Base-by-base conservation (phyloP, 2,888 invertebrate species). In the Euclidia mi region DNA sequence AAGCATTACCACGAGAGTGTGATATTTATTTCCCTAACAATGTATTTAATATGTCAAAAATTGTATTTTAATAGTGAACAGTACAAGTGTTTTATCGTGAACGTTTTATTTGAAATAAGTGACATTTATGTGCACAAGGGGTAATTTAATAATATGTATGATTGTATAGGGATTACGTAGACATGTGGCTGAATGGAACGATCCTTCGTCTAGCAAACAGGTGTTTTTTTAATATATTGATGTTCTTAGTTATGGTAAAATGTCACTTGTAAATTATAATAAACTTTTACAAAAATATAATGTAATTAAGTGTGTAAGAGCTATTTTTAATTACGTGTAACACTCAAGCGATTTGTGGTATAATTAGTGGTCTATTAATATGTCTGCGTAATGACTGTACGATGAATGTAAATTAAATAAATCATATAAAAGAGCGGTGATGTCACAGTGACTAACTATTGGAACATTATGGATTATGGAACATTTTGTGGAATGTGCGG, bases 1-100 rank as follows among this genome's bases (percentile, higher is more conserved):
- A 69, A 77, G 82, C 82, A 86, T 83, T 84, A 86, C 76, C 78
- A 78, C 71, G 76, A 75, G 85, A 86, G 87, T 86, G 87, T 87
- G 84, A 83, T 87, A 85, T 85, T 88, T 87, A 87, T 84, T 85
- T 82, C 73, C 81, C 48, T 79, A 76, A 71, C 61, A 75, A 76
- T 80, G 67, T 84, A 81, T 82, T 77, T 69, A 77, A 56, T 57
- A 66, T 62, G 47, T 38, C 29, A 31, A 74, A 74, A 72, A 73
- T 68, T 56, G 75, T 84, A 85, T 84, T 85, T 83, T 84, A 83
- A 76, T 83, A 84, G 76, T 61, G 55, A 71, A 81, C 81, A 87
- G 84, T 85, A 84, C 84, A 87, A 87, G 81, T n/a, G n/a, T 76
- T 80, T 77, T 56, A 56, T 50, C 44, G 55, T 53, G 58, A 57